Base-by-base conservation (phyloP, 2,888 invertebrate species). In the Philaethria dido region DNA sequence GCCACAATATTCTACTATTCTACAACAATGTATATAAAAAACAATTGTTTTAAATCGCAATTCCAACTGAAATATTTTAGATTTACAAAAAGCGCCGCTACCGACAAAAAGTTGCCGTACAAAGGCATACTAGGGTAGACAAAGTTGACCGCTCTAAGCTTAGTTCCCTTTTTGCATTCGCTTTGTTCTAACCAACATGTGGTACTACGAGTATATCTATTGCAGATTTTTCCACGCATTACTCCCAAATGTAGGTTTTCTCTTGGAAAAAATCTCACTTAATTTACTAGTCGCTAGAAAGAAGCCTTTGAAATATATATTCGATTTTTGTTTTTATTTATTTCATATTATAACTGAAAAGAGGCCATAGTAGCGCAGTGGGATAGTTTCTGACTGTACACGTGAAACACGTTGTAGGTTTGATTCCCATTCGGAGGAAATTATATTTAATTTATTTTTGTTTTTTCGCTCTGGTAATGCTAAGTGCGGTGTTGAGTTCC, bases 71-170 rank as follows among this genome's bases (percentile, higher is more conserved):
- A 70, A 69, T 63, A 64, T 61, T 69, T 65, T 66, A 55, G 57
- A 50, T 68, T 52, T 60, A 66, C 66, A 70, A 69, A 69, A 68
- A 64, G 60, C 66, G 14, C 47, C 70, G 71, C 69, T 66, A 71
- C 70, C 69, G 61, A 47, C 69, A 65, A 70, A 72, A 72, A 72
- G 69, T 69, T 72, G 36, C 29, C 18, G 52, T 45, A 70, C 69
- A 70, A 71, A 72, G 71, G 71, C 70, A 50, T 44, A 59, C 36
- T 68, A n/a, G 66, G 60, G 33, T 33, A 47, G 72, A 65, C 66
- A 72, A 69, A 70, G 72, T 70, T 72, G 66, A 70, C 69, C 70
- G 64, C 63, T 69, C 64, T 68, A 66, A 70, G 70, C 70, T 47
- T 70, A 70, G 70, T 69, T 70, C 63, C 61, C 66, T 70, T 70